Evolutionary conservation across 2,888 invertebrate genomes (phyloP), one percentile per base, ranked within the genome.

Genomic region (Dermolepida albohirtum): DNA sequence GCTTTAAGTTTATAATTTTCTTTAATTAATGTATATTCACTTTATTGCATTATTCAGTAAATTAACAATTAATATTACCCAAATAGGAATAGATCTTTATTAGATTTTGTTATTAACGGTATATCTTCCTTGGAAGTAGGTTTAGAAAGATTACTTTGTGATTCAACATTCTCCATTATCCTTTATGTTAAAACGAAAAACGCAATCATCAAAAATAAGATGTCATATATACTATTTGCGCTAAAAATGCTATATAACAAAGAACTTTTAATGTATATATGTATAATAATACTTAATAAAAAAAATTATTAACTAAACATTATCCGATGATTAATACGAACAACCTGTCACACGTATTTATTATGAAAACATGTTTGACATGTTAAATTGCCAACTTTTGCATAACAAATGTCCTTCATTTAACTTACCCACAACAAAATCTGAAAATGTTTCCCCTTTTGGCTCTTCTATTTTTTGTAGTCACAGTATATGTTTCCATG

Each of bases 31-130:
- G 34, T 6, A 34, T 1, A 34, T 34, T 34, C 34, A 34, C 12
- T n/a, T 16, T 8, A 22, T 11, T 62, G 27, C 2, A 44, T 44
- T 22, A 22, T 22, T 22, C 43, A 12, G 10, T 50, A 5, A 22
- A 2, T 50, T 22, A 50, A 27, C 22, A 7, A 55, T 16, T 5
- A 27, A 14, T 12, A 43, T 49, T 85, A 88, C 87, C 87, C 87
- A 80, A 86, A 86, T 83, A 89, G 86, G 76, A 86, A 86, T 80
- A 87, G 87, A 78, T 87, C 86, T 80, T 85, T 87, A 73, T 84
- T 85, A 68, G 88, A 84, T 79, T 89, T 90, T 75, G 87, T 87
- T 80, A 91, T 89, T 77, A 91, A 82, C 59, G 91, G 91, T 77
- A 90, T 89, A 79, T 90, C 90, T 82, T 91, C 91, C 80, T 86